These are phyloP conservation scores for Gallinago paraguaiae DNA, from an alignment of 2,113 vertebrate species.

Conservation along the genomic window DNA sequence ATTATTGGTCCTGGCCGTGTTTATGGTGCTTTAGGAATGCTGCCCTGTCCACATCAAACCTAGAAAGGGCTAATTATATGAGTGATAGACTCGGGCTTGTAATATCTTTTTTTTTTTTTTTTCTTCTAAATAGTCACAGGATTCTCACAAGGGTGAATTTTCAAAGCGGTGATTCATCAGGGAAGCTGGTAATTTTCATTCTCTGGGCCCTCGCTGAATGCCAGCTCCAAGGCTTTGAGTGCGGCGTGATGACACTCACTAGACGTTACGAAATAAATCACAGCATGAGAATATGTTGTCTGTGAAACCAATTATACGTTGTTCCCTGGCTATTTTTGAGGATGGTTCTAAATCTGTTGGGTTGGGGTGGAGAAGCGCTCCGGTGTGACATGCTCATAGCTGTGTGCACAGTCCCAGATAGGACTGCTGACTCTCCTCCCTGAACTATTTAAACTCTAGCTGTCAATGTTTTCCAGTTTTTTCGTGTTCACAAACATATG, in stretches of 20 bases:
- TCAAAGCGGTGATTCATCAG: slow-evolving; percentile 43
- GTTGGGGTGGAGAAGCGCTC: slow-evolving; percentile 31
- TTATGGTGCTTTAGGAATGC: slow-evolving; percentile 70
- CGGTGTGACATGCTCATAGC: slow-evolving; percentile 5
- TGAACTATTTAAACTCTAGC: slow-evolving; percentile 50
- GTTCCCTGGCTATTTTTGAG: slow-evolving; percentile 65
- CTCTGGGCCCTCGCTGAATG: slow-evolving; percentile 1
- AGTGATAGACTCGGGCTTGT: slow-evolving; percentile 62
- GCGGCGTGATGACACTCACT: slow-evolving; percentile 44
- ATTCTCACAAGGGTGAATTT: slow-evolving; percentile 66
- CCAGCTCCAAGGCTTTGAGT: slow-evolving; percentile 25
- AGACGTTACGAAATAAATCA: slow-evolving; percentile 63
- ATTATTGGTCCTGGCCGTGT: slow-evolving; percentile 41
- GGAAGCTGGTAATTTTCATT: slow-evolving; percentile 68
- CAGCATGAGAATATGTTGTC: slow-evolving; percentile 62
- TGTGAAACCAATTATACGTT: slow-evolving; percentile 63
- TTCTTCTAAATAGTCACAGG: slow-evolving; percentile 45
- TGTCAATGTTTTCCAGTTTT: slow-evolving; percentile 32
- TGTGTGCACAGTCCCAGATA: slow-evolving; percentile 17
- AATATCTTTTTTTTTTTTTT: neutral
- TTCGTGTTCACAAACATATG: slow-evolving; percentile 4
- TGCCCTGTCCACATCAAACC: slow-evolving; percentile 71
- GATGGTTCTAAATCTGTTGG: slow-evolving; percentile 55
- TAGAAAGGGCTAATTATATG: slow-evolving; percentile 73
- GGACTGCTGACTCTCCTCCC: slow-evolving; percentile 31